Percentiles rank a stretch among this genome's conserved stretches.
Conservation (phyloP, 2,113 vertebrate genomes). For the Chlamydotis undulata region DNA sequence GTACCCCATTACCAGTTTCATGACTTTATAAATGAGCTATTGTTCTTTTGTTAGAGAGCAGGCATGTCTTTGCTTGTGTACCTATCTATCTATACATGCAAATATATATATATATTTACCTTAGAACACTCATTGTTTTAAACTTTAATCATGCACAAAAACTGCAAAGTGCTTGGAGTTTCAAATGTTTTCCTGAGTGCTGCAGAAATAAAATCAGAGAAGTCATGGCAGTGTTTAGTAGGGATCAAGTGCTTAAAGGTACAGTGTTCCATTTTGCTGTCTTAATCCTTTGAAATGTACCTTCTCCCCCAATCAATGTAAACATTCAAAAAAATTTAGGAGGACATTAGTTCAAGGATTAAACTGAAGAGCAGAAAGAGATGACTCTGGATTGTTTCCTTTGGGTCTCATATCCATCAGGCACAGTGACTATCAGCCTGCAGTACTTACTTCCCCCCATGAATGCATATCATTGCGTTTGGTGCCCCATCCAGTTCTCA, state of each 20-base stretch:
- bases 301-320: neutral
- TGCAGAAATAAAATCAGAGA: conserved; percentile 34
- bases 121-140: conserved; percentile 26
- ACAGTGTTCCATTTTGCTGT: neutral
- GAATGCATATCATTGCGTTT: neutral
- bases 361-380: neutral
- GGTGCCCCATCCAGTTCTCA: neutral
- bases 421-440: neutral
- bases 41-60: neutral
- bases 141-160: conserved; percentile 24
- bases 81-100: neutral
- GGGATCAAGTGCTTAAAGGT: neutral
- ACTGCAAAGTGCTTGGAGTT: neutral
- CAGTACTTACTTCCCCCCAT: neutral
- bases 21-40: conserved; percentile 28
- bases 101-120: neutral
- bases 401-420: neutral
- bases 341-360: neutral
- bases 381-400: neutral
- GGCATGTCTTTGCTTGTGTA: neutral
- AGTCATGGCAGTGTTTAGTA: neutral
- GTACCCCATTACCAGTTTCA: neutral
- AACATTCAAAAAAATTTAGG: neutral
- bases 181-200: conserved; percentile 10
- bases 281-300: neutral